Base-by-base conservation (phyloP, 2,888 invertebrate species). In the Pogonocherus hispidulus region DNA sequence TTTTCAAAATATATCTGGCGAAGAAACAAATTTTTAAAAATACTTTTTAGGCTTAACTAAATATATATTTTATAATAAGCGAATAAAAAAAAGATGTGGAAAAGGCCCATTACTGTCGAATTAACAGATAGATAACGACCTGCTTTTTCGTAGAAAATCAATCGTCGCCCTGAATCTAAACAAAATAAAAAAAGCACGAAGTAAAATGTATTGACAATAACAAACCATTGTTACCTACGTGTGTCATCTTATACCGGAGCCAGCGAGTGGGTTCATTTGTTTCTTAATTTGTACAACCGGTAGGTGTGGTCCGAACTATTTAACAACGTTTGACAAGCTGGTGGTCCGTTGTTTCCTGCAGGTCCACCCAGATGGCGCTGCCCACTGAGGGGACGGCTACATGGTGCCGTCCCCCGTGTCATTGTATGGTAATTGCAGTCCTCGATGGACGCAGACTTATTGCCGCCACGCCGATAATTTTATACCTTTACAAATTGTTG, bases 401-500 rank as follows among this genome's bases (percentile, higher is more conserved):
- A 19, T 46, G n/a, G 56, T 51, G 41, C 60, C 68, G 63, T 65
- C 71, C 72, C 72, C 62, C 67, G 37, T 56, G 52, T 56, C 65
- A 72, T 72, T 72, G 72, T 72, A 72, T 72, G 72, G 63, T 72
- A 72, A 72, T 72, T 67, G 60, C 52, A 67, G 71, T 57, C 71
- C 71, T 71, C 65, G 49, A 6, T 41, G 41, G 55, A 63, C 44
- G 59, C 18, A 47, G 59, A 59, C 59, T 59, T 59, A 47, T 59
- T 59, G 41, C 47, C 27, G 47, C 27, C 18, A n/a, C n/a, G 9
- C 27, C 59, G 47, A 52, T 63, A 52, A 63, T 63, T 63, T 47
- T 63, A 63, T 63, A 63, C 37, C 63, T n/a, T 14, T 54, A 63
- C 63, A 52, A 63, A 63, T 63, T 23, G 51, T 23, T 22, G 35